phyloP scores from a whole-genome alignment of 2,113 vertebrate genomes.

The Menidia beryllina region DNA sequence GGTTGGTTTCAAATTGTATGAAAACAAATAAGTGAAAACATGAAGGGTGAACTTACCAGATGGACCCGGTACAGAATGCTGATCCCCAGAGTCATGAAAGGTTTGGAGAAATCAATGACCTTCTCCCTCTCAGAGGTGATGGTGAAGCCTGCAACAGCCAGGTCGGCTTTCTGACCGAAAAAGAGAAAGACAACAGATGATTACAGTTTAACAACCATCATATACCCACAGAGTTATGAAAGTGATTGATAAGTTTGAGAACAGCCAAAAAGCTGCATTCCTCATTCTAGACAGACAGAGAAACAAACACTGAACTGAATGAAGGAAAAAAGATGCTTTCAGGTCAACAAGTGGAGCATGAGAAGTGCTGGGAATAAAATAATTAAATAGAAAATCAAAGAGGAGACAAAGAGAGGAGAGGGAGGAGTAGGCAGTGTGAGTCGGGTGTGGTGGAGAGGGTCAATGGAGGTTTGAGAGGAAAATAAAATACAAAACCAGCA shows the following conservation, averaged over 20 bases:
- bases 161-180: slow-evolving; percentile 87
- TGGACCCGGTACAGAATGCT: slow-evolving; percentile 92
- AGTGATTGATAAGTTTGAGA: background rate
- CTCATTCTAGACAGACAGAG: background rate
- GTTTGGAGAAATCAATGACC: slow-evolving; percentile 95
- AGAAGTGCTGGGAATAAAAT: background rate
- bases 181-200: background rate
- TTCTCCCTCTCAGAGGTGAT: slow-evolving; percentile 94
- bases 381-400: slow-evolving; percentile 8
- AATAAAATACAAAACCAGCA: background rate
- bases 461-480: background rate
- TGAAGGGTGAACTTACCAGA: slow-evolving; percentile 76
- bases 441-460: background rate
- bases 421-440: background rate
- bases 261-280: background rate
- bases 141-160: slow-evolving; percentile 92
- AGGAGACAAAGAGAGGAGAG: background rate
- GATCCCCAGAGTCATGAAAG: slow-evolving; percentile 93
- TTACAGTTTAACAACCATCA: background rate
- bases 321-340: background rate
- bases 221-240: background rate
- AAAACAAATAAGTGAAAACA: background rate
- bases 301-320: background rate
- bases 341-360: background rate
- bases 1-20: no score